These are phyloP conservation scores for Noctua fimbriata DNA, from an alignment of 2,888 invertebrate genomes.

Conservation along the genomic window DNA sequence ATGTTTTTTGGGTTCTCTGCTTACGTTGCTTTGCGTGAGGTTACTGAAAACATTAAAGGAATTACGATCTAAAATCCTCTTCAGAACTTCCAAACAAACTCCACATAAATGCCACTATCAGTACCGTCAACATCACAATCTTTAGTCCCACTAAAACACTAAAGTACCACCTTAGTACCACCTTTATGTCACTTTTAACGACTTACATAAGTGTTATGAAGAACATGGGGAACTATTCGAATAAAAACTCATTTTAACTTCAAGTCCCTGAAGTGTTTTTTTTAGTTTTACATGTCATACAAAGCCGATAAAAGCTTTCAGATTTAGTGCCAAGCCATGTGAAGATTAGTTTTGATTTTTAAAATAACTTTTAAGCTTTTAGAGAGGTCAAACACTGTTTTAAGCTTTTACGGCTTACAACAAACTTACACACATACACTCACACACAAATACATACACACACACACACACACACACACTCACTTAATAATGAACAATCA, in stretches of 20 bases:
- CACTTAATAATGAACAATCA: too few relatives aligned
- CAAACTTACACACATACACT: too few relatives aligned
- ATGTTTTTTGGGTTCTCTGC: not conserved
- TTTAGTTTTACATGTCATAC: conserved; percentile 45
- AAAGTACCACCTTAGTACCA: conserved; percentile 53
- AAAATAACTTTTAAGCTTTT: too few relatives aligned
- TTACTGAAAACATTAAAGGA: not conserved
- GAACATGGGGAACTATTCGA: conserved; percentile 60
- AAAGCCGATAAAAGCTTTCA: conserved; percentile 43
- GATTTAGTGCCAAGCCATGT: not conserved
- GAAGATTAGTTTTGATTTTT: conserved; percentile 1
- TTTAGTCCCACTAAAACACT: conserved; percentile 48
- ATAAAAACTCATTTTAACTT: conserved; percentile 60
- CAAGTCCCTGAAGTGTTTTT: conserved; percentile 24
- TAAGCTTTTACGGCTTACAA: too few relatives aligned
- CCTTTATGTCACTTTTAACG: conserved; percentile 67
- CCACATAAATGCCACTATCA: conserved; percentile 17
- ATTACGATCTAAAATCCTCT: not conserved
- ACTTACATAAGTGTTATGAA: conserved; percentile 64
- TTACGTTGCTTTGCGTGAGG: not conserved
- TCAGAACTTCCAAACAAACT: not conserved
- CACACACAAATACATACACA: too few relatives aligned
- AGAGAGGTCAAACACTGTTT: too few relatives aligned
- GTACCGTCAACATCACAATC: conserved; percentile 27
- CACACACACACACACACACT: too few relatives aligned